Base-by-base conservation (phyloP, 92 coral and sea anemone species). In the Zoanthus gigantus region DNA sequence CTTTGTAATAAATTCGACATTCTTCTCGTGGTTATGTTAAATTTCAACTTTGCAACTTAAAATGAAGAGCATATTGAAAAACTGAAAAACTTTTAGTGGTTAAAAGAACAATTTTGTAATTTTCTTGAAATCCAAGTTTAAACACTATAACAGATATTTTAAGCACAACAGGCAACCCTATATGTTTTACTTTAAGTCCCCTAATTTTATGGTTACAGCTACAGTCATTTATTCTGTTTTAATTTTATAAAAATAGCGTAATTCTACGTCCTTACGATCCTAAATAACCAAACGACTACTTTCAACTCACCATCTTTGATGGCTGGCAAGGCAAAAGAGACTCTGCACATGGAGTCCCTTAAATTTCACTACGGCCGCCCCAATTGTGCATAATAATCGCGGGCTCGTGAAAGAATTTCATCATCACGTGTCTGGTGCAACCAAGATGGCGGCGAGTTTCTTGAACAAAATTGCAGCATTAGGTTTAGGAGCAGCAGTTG, bases 391-490 rank as follows among this genome's bases (percentile, higher is more conserved):
- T 71, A 61, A 31, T 0, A 31, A 76, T 60, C 88, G 88, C 92
- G 76, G 92, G 88, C 88, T 79, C 92, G 34, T 14, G 86, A 45
- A 17, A 60, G 23, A 68, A 32, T 75, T 87, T 85, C 92, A 53
- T 85, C 95, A 88, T 53, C 88, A 90, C 83, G 81, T 87, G 94
- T 90, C 77, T 63, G 72, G 46, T 75, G 71, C 83, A 87, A 75
- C 82, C 95, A 95, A 95, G 86, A 97, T 97, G 99, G 99, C 99
- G 76, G 97, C 99, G 45, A 92, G 91, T 46, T 95, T 97, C 89
- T 87, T 97, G 72, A 97, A 95, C 86, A 92, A 52, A 78, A 13
- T 97, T 45, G 99, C 98, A 46, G 92, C 90, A 17, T 83, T 97
- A 46, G 99, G 99, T 86, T 76, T 95, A 46, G 99, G 99, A 30